Conservation (phyloP, 2,888 invertebrate species). For the Dasypolia templi region DNA sequence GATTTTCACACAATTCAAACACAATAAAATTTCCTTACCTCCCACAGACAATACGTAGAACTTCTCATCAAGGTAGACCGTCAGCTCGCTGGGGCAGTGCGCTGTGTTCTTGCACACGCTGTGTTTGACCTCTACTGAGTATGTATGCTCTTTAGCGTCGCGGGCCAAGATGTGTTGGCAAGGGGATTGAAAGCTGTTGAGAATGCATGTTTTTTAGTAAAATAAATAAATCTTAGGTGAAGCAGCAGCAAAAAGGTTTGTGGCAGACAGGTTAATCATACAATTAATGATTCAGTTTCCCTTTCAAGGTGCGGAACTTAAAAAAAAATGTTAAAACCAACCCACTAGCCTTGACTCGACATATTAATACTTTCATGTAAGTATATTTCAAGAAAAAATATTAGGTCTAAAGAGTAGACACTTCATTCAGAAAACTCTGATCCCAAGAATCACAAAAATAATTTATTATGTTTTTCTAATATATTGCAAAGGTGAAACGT, state of each 20-base stretch:
- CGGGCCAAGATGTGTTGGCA: slow-evolving; percentile 94
- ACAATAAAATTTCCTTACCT: slow-evolving; percentile 67
- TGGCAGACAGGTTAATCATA: not conserved
- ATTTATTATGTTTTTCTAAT: not conserved
- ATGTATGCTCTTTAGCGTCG: slow-evolving; percentile 93
- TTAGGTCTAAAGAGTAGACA: not conserved
- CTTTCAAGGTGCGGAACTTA: not conserved
- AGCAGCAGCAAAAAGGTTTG: not conserved
- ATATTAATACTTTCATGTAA: not conserved
- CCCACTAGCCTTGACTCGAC: not conserved
- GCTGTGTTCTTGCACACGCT: slow-evolving; percentile 79
- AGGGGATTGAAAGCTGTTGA: slow-evolving; percentile 92
- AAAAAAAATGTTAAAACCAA: not conserved
- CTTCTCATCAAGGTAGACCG: slow-evolving; percentile 93
- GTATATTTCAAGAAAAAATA: not conserved
- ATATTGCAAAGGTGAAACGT: not conserved
- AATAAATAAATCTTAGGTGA: not conserved
- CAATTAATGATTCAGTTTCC: not conserved
- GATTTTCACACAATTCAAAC: too few relatives aligned
- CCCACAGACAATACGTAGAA: slow-evolving; percentile 89
- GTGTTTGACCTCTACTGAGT: slow-evolving; percentile 92
- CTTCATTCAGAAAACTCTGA: not conserved
- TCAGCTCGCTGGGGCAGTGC: slow-evolving; percentile 86
- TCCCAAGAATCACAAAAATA: not conserved
- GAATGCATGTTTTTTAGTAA: not conserved